Base-by-base conservation (phyloP, 2,113 vertebrate species). In the Copsychus sechellarum region DNA sequence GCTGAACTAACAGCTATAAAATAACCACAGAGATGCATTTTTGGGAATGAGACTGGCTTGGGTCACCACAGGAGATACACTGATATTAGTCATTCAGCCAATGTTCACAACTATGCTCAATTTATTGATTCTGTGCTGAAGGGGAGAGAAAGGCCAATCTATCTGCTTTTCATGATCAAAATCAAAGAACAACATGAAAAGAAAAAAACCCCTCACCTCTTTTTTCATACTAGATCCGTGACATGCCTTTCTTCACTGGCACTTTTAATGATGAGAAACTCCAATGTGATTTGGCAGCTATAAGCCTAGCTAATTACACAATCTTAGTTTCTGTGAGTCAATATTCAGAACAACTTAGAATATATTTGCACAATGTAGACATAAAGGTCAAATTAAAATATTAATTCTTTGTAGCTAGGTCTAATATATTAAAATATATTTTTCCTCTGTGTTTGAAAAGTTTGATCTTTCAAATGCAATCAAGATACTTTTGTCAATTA, bases 241-340 rank as follows among this genome's bases (percentile, higher is more conserved):
- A 51, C 64, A 96, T 40, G 14, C 42, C 51, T 97, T 91, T 95
- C 66, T 97, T 96, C 79, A 36, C 66, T 84, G 66, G 47, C 76
- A 54, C 28, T 14, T 91, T 96, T 97, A 97, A 92, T 82, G 93
- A 60, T 9, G 22, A 73, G 60, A 94, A 79, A 58, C 14, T 76
- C 26, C 22, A 53, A 31, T 76, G 92, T 92, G 25, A 22, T 91
- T 70, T 95, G 62, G 91, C 23, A 25, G 51, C 50, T 95, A 12
- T 94, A 96, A 91, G 56, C 54, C 67, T 81, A 93, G 42, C 34
- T 96, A 97, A 96, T 97, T 96, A 97, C 88, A 92, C 62, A 79
- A 36, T 76, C 81, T 87, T 71, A 42, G 14, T 64, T 83, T 84
- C 88, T 48, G 9, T 89, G 95, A 96, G 73, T 96, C 93, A 96